These are phyloP conservation scores for Enteromius trimaculatus DNA, from an alignment of 2,797 vertebrate genomes.

Conservation along the genomic window DNA sequence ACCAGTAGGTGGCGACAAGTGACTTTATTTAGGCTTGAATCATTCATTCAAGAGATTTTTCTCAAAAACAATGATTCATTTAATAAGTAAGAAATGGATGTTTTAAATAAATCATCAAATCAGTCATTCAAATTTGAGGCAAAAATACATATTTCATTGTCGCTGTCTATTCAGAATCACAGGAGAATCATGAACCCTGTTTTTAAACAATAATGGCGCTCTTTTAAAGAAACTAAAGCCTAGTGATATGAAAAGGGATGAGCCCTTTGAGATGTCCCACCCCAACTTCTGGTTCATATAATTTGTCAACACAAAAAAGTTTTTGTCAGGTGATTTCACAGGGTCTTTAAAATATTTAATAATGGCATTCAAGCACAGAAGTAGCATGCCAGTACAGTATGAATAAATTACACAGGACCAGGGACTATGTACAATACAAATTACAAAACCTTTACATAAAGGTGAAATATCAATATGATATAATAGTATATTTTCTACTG, in stretches of 20 bases:
- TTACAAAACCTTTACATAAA: constrained; percentile 73
- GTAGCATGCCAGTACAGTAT: constrained; percentile 66
- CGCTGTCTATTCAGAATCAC: not conserved
- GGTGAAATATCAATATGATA: constrained; percentile 88
- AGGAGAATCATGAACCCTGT: not conserved
- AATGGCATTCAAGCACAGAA: constrained; percentile 57
- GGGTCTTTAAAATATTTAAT: constrained; percentile 47
- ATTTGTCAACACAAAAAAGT: not conserved
- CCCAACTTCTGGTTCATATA: not conserved
- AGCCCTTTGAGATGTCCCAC: not conserved
- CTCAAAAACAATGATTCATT: not conserved
- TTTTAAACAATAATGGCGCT: not conserved
- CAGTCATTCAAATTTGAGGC: not conserved
- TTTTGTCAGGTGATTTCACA: constrained; percentile 15
- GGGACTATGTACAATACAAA: constrained; percentile 67
- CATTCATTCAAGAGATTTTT: too few relatives aligned
- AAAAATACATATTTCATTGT: not conserved
- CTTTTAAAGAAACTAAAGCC: not conserved
- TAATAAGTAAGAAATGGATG: too few relatives aligned
- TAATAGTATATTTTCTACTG: constrained; percentile 78
- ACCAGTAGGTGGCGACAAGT: not conserved
- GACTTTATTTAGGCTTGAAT: not conserved
- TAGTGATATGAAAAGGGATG: not conserved
- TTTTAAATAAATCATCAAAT: not conserved
- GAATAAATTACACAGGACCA: constrained; percentile 59